phyloP scores from a whole-genome alignment of 2,888 invertebrate genomes.

The Corbicula japonica region DNA sequence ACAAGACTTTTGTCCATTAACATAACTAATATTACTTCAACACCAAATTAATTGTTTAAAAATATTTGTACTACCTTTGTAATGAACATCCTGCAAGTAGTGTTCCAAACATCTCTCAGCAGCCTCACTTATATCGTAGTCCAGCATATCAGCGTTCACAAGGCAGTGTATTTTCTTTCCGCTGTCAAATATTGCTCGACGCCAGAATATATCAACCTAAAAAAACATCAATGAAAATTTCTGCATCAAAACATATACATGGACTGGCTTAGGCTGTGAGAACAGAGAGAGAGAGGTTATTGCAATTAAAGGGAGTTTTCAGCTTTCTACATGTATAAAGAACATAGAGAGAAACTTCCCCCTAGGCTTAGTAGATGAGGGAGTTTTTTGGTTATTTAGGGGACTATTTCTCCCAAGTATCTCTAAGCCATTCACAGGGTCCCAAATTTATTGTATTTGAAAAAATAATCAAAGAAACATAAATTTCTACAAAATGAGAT shows the following conservation, averaged over 20 bases:
- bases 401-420: no score
- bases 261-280: no score
- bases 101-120: conserved; percentile 65
- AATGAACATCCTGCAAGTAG: conserved; percentile 34
- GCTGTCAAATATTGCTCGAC: conserved; percentile 70
- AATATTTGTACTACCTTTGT: conserved; percentile 14
- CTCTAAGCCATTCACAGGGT: no score
- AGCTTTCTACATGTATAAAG: not conserved
- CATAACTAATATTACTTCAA: no score
- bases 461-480: no score
- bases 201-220: conserved; percentile 76
- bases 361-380: not conserved
- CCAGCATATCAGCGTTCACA: conserved; percentile 77
- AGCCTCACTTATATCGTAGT: conserved; percentile 74
- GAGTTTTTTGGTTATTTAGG: not conserved
- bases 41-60: no score
- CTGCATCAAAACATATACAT: no score
- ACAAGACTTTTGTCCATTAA: no score
- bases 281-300: no score
- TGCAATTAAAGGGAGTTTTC: no score
- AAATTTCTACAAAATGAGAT: no score
- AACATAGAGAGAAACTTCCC: not conserved
- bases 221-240: conserved; percentile 3
- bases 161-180: conserved; percentile 74
- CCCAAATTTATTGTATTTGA: no score